These are phyloP conservation scores for Urocolius indicus DNA, from an alignment of 2,113 vertebrate genomes.

Conservation along the genomic window DNA sequence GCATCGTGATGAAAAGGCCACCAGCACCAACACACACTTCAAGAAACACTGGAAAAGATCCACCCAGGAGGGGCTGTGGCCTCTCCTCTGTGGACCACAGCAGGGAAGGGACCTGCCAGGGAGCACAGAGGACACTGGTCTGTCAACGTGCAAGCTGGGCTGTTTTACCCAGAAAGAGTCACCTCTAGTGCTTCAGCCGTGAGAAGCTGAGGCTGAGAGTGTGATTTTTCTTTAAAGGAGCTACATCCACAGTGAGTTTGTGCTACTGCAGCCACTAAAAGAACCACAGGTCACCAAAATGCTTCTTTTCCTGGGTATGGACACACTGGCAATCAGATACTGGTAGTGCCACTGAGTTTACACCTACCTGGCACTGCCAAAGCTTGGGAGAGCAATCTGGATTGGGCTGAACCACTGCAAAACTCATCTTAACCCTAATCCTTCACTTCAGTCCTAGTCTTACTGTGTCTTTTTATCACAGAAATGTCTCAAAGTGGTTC, in stretches of 20 bases:
- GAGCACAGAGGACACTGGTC: neutral
- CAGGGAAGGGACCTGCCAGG: neutral
- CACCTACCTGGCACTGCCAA: fast-evolving
- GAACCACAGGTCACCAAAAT: fast-evolving
- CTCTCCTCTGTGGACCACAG: neutral
- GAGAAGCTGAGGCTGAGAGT: neutral
- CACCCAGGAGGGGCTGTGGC: neutral
- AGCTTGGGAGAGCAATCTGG: neutral
- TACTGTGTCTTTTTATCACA: neutral
- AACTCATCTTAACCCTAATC: neutral
- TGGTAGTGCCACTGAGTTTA: neutral
- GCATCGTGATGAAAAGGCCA: slow-evolving; percentile 34
- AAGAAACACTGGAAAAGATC: slow-evolving; percentile 10
- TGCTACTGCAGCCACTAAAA: neutral
- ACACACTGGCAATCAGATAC: neutral
- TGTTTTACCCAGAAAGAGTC: neutral
- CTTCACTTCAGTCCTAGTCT: neutral
- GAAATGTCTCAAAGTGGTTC: neutral
- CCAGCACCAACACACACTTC: neutral
- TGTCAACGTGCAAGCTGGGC: neutral
- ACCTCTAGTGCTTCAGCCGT: fast-evolving
- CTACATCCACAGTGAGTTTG: neutral
- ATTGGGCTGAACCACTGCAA: neutral
- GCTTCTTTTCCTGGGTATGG: neutral
- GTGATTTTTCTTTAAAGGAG: neutral